Evolutionary conservation across 2,888 invertebrate species (phyloP).

Genomic region (Augochlorella aurata): DNA sequence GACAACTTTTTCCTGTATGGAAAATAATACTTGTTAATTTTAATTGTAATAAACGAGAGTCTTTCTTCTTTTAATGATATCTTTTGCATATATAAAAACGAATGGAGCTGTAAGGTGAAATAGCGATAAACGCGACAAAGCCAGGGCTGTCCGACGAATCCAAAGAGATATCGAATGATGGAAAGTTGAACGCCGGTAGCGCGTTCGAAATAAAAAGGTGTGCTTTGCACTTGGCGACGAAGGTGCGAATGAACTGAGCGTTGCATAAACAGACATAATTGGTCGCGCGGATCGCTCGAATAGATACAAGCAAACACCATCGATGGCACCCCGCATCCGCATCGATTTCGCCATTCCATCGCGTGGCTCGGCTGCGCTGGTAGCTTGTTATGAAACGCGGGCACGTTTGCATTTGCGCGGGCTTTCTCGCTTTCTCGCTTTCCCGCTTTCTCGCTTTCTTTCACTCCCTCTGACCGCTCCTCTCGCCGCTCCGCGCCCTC

Average conservation of each 20-base stretch:
- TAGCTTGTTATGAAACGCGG: constrained; percentile 75
- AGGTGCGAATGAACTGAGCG: constrained; percentile 62
- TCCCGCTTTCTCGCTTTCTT: constrained; percentile 27
- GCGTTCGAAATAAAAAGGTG: neutral
- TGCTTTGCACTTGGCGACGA: constrained; percentile 15
- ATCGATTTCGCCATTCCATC: constrained; percentile 46
- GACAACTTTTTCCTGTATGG: too few relatives aligned
- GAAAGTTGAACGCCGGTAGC: neutral
- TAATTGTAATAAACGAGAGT: too few relatives aligned
- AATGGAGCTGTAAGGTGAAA: too few relatives aligned
- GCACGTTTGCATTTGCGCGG: constrained; percentile 65
- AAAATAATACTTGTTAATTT: too few relatives aligned
- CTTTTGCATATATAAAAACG: too few relatives aligned
- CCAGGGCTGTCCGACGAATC: too few relatives aligned
- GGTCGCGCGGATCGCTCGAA: constrained; percentile 70
- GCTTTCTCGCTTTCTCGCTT: constrained; percentile 44
- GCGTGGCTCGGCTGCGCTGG: constrained; percentile 63
- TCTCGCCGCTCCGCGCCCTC: constrained; percentile 33
- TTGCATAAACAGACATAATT: constrained; percentile 75
- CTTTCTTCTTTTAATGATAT: too few relatives aligned
- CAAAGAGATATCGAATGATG: neutral
- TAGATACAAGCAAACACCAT: constrained; percentile 67
- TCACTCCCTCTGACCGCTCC: constrained; percentile 46
- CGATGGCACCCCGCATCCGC: constrained; percentile 47
- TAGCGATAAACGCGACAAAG: too few relatives aligned